Evolutionary conservation across 2,797 vertebrate species (phyloP), one percentile per base, ranked within the genome.

Genomic region (Dipus sagitta): DNA sequence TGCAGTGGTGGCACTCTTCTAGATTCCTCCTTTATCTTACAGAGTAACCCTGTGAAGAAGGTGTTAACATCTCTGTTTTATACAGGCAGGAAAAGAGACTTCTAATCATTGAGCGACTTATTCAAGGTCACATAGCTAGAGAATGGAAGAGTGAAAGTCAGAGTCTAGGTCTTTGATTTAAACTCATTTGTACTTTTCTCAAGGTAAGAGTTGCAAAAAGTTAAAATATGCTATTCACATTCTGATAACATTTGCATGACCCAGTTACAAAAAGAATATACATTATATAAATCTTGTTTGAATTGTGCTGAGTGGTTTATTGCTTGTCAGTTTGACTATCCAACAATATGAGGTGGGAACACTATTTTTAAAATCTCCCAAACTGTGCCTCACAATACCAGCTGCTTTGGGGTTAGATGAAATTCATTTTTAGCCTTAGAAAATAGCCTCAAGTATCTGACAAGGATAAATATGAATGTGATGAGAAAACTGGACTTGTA

Each of bases 201-300:
- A 82, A 38, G 15, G 9, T 60, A 52, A 21, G 15, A 80, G 26
- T 87, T 86, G n/a, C 30, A 58, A 93, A 2, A 87, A 81, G 64
- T 75, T 78, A 76, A 58, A 93, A 86, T 24, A 58, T 75, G 14
- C 60, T 88, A 17, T 70, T 88, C 71, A 82, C 78, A 86, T 64
- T 38, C 24, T 87, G 28, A 52, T 67, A 90, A 82, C 11, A 26
- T 85, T 80, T 95, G 65, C 76, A n/a, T 24, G 30, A 70, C 24
- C 20, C 11, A 89, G 6, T 94, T 87, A 80, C 70, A 84, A 80
- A 79, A 86, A 58, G 28, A 84, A 74, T 86, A 67, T 90, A 67
- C 11, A 26, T 42, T 74, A 65, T 23, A 14, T 28, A 72, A 60
- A 5, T 95, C 21, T 24, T 92, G 5, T 91, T 83, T 91, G 64